Conservation (phyloP, 2,113 vertebrate species). For the Erpornis zantholeuca region DNA sequence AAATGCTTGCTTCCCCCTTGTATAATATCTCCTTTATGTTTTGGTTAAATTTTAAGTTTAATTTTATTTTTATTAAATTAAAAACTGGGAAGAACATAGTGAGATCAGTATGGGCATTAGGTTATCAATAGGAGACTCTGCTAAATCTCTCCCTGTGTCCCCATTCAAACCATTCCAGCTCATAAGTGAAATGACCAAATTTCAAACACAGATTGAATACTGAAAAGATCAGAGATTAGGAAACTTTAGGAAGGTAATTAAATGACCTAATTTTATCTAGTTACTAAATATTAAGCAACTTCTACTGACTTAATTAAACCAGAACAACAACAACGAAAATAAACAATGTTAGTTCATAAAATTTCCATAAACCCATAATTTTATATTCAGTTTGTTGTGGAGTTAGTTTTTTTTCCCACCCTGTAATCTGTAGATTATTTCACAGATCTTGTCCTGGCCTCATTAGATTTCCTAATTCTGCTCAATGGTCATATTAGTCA, state of each 20-base stretch:
- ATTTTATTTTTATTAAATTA: not conserved
- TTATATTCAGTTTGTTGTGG: not conserved
- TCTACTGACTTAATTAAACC: not conserved
- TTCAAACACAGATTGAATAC: not conserved
- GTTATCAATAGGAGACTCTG: not conserved
- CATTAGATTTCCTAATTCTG: not conserved
- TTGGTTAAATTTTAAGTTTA: not conserved
- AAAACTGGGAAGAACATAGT: not conserved
- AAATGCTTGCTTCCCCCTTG: not conserved
- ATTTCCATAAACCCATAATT: not conserved
- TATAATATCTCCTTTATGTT: not conserved
- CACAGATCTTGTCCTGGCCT: not conserved
- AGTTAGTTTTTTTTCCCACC: not conserved
- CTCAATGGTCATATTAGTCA: not conserved
- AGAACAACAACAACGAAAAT: not conserved
- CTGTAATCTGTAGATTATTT: not conserved
- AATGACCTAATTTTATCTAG: not conserved
- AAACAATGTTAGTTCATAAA: not conserved
- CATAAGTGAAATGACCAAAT: not conserved
- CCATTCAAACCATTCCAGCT: not conserved
- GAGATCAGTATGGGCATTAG: not conserved
- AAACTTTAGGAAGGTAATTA: not conserved
- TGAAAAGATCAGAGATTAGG: not conserved
- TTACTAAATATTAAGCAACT: not conserved
- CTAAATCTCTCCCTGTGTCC: not conserved